Percentiles rank a stretch among this genome's conserved stretches.
These are phyloP conservation scores for Torymus texanus DNA, from an alignment of 2,888 invertebrate species.

Conservation along the genomic window DNA sequence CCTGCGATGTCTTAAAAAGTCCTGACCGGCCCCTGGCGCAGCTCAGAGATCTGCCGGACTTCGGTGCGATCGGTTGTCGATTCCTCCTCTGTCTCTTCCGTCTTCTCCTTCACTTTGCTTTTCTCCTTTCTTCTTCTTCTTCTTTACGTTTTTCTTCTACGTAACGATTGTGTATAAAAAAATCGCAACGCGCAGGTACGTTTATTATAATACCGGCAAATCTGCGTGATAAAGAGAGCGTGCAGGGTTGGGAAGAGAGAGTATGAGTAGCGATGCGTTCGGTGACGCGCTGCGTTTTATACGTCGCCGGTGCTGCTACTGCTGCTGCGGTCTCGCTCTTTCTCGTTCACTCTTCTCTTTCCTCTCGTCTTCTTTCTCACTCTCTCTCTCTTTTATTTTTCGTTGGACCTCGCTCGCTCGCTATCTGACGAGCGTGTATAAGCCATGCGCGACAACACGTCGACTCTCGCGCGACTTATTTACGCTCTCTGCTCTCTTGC, in stretches of 20 bases:
- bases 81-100: conserved; percentile 3
- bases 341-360: neutral
- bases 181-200: too few species aligned
- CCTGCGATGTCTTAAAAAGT: conserved; percentile 34
- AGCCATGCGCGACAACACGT: conserved; percentile 9
- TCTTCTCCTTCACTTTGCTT: conserved; percentile 10
- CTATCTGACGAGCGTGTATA: conserved; percentile 15
- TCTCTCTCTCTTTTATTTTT: conserved; percentile 39
- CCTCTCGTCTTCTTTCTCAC: neutral
- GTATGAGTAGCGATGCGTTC: conserved; percentile 20
- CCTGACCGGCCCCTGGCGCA: conserved; percentile 18
- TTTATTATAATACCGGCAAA: too few species aligned
- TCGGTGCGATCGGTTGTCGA: conserved; percentile 19
- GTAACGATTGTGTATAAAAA: too few species aligned
- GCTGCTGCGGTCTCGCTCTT: neutral
- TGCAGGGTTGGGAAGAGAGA: neutral
- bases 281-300: conserved; percentile 44
- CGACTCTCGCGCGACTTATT: conserved; percentile 28
- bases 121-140: too few species aligned
- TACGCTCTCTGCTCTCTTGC: neutral
- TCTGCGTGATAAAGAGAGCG: neutral
- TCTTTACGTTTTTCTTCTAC: too few species aligned
- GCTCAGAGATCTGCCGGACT: conserved; percentile 41
- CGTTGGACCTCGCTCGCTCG: neutral
- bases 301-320: neutral